Evolutionary conservation across 2,797 vertebrate genomes (phyloP).

Genomic region (Loriculus beryllinus): DNA sequence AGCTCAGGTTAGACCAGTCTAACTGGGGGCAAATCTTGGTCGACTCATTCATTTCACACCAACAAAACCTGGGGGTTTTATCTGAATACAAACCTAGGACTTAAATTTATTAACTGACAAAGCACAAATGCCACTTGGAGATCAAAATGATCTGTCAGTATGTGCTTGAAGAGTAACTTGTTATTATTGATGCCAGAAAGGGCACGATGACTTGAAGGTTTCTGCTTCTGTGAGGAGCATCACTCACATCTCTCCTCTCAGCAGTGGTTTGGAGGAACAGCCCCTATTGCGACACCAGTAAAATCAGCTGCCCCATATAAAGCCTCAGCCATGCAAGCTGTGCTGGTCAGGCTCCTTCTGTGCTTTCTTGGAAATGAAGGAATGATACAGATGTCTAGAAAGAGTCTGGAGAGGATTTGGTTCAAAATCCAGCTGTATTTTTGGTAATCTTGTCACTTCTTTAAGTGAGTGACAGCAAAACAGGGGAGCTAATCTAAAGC

Average conservation of each 20-base stretch:
- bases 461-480: neutral
- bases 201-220: neutral
- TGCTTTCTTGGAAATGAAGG: neutral
- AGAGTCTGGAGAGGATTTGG: neutral
- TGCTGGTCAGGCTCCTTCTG: neutral
- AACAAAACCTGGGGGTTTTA: neutral
- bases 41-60: neutral
- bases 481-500: neutral
- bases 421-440: neutral
- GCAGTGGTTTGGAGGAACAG: neutral
- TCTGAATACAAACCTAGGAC: neutral
- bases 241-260: accelerated
- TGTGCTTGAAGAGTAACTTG: accelerated
- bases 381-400: neutral
- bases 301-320: neutral
- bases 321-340: neutral
- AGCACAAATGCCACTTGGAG: neutral
- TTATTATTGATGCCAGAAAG: neutral
- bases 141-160: accelerated
- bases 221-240: accelerated
- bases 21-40: neutral
- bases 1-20: neutral
- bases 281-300: neutral
- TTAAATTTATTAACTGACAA: neutral
- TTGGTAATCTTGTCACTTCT: neutral